Evolutionary conservation across 2,113 vertebrate genomes (phyloP), one percentile per base, ranked within the genome.

Genomic region (Podarcis raffonei): DNA sequence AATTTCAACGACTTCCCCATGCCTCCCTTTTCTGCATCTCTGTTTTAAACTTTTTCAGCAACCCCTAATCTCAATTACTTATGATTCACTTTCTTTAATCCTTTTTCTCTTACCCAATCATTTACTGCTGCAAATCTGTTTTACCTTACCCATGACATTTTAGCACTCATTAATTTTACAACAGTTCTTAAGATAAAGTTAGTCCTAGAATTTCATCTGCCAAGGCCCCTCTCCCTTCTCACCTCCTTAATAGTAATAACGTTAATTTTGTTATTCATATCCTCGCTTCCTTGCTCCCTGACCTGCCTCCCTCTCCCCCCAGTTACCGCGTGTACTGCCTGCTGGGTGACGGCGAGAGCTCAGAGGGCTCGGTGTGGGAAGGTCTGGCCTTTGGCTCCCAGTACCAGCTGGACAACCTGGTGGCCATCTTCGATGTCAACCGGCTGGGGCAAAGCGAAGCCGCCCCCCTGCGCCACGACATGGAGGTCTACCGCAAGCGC

Each of bases 321-420:
- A 98, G 98, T 90, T 98, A 98, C 89, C 97, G 98, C 12, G 98
- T 98, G 1, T 98, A 97, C 92, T 99, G 98, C 95, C 92, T 98
- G 91, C 1, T 98, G 94, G 97, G 98, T 71, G 97, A 98, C 78
- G 96, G 97, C 0, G 98, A 99, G 90, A 97, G 96, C 59, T 97
- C 98, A 0, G 98, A 98, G 92, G 98, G 98, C 27, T 97, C 97
- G 0, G 97, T 99, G 77, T 99, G 98, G 98, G 98, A 98, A 94
- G 98, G 98, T 53, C 97, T 98, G 97, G 97, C 98, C 69, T 99
- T 98, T 65, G 98, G 97, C 0, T 97, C 98, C 66, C 78, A 97
- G 95, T 98, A 99, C 91, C 68, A 93, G 83, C 93, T 99, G 93
- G 97, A 98, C 92, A 98, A 98, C 92, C 94, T 99, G 37, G 97